These are phyloP conservation scores for Aphaenogaster ashmeadi DNA, from an alignment of 1,140 invertebrate genomes.

Conservation along the genomic window DNA sequence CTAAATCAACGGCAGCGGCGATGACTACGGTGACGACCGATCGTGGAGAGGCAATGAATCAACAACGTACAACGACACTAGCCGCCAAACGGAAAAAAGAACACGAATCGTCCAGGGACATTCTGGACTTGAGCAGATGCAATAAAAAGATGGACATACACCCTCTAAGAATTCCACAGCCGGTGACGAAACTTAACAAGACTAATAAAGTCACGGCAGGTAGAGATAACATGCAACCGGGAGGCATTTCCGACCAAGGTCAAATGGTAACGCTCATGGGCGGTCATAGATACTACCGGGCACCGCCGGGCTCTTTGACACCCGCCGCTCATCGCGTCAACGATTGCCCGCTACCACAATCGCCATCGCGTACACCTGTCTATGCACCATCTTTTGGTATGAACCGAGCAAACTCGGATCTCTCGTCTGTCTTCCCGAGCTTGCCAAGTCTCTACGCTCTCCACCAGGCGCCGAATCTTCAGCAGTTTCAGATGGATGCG, in stretches of 20 bases:
- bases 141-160: constrained; percentile 77
- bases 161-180: constrained; percentile 79
- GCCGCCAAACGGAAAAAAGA: constrained; percentile 47
- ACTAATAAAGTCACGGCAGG: constrained; percentile 54
- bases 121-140: constrained; percentile 79
- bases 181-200: constrained; percentile 73
- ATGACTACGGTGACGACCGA: constrained; percentile 18
- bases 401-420: constrained; percentile 62
- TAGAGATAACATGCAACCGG: constrained; percentile 63
- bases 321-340: constrained; percentile 80
- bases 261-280: constrained; percentile 81
- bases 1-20: constrained; percentile 33
- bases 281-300: constrained; percentile 82
- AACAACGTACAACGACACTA: constrained; percentile 23
- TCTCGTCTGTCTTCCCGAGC: constrained; percentile 79
- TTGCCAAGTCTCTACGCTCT: constrained; percentile 79
- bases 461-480: constrained; percentile 78
- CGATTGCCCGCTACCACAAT: constrained; percentile 68
- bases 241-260: constrained; percentile 70
- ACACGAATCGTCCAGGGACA: constrained; percentile 74
- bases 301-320: constrained; percentile 82
- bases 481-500: constrained; percentile 78
- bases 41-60: constrained; percentile 25
- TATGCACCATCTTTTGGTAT: constrained; percentile 78
- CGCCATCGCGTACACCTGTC: constrained; percentile 75